phyloP scores from a whole-genome alignment of 2,113 vertebrate species.

The Centropus bengalensis region DNA sequence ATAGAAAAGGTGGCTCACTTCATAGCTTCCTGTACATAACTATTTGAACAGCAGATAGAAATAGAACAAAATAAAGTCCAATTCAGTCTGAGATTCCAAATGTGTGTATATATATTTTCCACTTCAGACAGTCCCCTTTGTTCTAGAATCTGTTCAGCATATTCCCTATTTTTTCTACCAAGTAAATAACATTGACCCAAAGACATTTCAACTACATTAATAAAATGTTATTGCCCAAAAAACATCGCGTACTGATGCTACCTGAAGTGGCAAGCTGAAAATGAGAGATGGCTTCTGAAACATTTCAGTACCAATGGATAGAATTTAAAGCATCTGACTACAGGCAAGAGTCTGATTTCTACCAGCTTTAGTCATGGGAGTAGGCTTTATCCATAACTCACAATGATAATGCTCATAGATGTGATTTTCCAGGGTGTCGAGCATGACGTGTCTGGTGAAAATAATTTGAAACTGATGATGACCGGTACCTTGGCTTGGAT shows the following conservation, averaged over 20 bases:
- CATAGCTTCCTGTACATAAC: conserved; percentile 16
- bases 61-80: neutral
- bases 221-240: neutral
- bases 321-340: neutral
- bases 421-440: neutral
- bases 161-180: conserved; percentile 13
- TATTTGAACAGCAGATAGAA: conserved; percentile 23
- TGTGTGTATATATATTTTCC: neutral
- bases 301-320: neutral
- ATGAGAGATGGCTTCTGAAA: neutral
- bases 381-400: neutral
- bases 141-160: neutral
- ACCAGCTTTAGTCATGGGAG: neutral
- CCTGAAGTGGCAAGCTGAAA: neutral
- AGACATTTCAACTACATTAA: neutral
- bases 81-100: neutral
- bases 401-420: neutral
- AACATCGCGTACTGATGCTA: neutral
- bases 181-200: neutral
- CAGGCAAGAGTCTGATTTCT: neutral
- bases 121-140: neutral
- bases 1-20: conserved; percentile 57
- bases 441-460: neutral
- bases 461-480: neutral
- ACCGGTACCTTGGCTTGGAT: neutral